Evolutionary conservation across 1,140 invertebrate genomes (phyloP), one percentile per base, ranked within the genome.

Genomic region (Ceratina japonica): DNA sequence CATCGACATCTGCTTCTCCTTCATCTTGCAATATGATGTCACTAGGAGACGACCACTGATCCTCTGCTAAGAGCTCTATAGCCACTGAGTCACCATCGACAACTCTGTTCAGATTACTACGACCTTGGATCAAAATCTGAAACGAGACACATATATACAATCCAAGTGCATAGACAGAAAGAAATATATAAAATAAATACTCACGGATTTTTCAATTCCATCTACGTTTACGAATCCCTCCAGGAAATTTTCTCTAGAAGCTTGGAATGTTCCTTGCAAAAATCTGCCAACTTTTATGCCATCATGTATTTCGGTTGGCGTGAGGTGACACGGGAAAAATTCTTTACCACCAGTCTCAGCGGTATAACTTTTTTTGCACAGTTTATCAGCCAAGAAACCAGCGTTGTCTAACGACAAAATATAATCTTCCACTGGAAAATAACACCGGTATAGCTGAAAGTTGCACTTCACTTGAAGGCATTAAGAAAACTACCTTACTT

Each of bases 41-140:
- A 91, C 96, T 96, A 22, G 98, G 96, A 49, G 95, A 93, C 66
- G 95, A 95, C 99, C 99, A 99, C 88, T 99, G 93, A 62, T 95
- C 94, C 93, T 99, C 94, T 2, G 98, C 97, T 31, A 99, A 94
- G 20, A 99, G 92, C 92, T 99, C 95, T 75, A 99, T 92, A 15
- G 97, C 98, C 16, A 99, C 98, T 75, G 96, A 93, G 91, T 99
- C 99, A 37, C 98, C 98, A 92, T 99, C 97, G 4, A 99, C 96
- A n/a, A 98, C 97, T 73, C 99, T 94, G 92, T 99, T 99, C 37
- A 99, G 94, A 78, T 97, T 95, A 73, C 94, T 94, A 73, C 96
- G 93, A 12, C 98, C 98, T 95, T 98, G 98, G 52, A 99, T 93
- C 18, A 99, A 93, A 74, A 99, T 95, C 96, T 98, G 81, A 52